phyloP scores from a whole-genome alignment of 2,113 vertebrate species.

The Falco punctatus region DNA sequence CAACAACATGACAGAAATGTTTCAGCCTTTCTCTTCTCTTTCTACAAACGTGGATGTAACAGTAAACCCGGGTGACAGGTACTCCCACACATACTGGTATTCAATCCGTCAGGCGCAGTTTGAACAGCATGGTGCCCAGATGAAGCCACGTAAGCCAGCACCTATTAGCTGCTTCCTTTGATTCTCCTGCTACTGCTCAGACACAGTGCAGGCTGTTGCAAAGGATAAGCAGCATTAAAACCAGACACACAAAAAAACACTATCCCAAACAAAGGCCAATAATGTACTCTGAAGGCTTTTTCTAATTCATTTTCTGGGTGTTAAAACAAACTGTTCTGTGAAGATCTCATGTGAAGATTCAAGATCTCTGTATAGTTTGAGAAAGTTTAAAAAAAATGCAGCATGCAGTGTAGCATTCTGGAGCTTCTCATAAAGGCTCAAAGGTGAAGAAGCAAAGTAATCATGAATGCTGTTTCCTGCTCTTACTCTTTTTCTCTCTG shows the following conservation, averaged over 20 bases:
- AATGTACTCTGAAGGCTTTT: background rate
- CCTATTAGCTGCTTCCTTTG: conserved; percentile 34
- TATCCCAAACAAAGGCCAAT: background rate
- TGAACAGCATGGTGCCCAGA: background rate
- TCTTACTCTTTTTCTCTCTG: background rate
- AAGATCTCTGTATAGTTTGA: background rate
- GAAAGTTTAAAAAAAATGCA: background rate
- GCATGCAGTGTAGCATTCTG: background rate
- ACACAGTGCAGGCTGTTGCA: background rate
- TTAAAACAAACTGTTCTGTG: background rate
- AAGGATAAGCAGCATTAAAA: conserved; percentile 18
- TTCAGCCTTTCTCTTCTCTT: conserved; percentile 36
- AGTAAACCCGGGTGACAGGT: conserved; percentile 28
- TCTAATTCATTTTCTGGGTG: background rate
- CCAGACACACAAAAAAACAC: background rate
- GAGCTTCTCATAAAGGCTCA: background rate
- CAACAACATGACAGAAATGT: conserved; percentile 44
- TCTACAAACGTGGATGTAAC: background rate
- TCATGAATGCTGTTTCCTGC: background rate
- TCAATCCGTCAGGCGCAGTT: background rate
- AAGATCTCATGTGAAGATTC: background rate
- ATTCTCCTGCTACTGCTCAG: conserved; percentile 3
- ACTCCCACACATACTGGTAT: background rate
- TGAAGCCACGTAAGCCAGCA: background rate
- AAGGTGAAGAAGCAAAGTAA: background rate